Base-by-base conservation (phyloP, 2,113 vertebrate genomes). In the Antigone vipio region DNA sequence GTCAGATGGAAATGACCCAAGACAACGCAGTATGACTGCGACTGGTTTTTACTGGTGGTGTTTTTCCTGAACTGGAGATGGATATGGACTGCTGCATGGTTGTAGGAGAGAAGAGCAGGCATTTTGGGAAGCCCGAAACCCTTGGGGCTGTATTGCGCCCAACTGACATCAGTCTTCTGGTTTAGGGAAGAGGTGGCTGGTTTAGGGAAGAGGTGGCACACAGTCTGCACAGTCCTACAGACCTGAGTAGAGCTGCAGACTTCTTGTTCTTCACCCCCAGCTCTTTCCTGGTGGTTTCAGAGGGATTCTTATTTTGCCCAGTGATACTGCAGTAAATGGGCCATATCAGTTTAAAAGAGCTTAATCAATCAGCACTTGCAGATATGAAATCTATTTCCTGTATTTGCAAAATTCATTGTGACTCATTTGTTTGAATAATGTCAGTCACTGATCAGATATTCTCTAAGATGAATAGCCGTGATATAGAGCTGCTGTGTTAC, bases 341-440 rank as follows among this genome's bases (percentile, higher is more conserved):
- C 14, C 21, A 15, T 38, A 42, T 63, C 12, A 60, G 19, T 69
- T 60, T 85, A 58, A 92, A 87, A 87, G 53, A 82, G 34, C 24
- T 92, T 64, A 85, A 95, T 94, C 62, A 91, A 75, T 87, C 88
- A 95, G 24, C 23, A 45, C 40, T 74, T 15, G 2, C 24, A 89
- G 84, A 72, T 79, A 22, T 0, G 11, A 91, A 94, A 93, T 68
- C 69, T 75, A 85, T 97, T 95, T 97, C 88, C 91, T 69, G 53
- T 68, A 45, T 89, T 92, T 96, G 76, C 66, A 92, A 94, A 91
- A 92, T 87, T 94, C 53, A 92, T 91, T 76, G 62, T 5, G 13
- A 87, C 26, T 68, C 58, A 75, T 92, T 88, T 79, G 38, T 93
- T 87, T 81, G 76, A 92, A 85, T 50, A 88, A 91, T 92, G 35